Base-by-base conservation (phyloP, 2,888 invertebrate genomes). In the Acleris literana region DNA sequence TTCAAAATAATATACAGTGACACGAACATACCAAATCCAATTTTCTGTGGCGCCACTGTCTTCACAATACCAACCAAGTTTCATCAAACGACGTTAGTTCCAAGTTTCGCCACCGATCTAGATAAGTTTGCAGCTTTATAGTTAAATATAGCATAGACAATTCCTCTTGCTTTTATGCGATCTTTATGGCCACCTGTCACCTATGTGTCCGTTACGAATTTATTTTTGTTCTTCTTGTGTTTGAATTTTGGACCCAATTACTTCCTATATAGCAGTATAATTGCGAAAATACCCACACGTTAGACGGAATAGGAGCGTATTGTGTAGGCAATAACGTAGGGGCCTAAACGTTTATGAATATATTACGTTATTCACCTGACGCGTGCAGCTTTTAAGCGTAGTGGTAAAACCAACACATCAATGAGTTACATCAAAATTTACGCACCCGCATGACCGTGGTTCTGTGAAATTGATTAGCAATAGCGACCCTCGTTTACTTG, bases 151-250 rank as follows among this genome's bases (percentile, higher is more conserved):
- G 63, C 55, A 49, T 56, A 56, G 43, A 56, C 55, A 49, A 56
- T 63, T 56, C 49, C 49, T 63, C 49, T 56, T 63, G 63, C 49
- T 55, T 63, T 44, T 51, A 48, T 63, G 49, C 11, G 20, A 56
- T 63, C 63, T 63, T 57, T 57, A 63, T 63, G 52, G 20, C 56
- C 57, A 63, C 63, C 63, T 57, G 63, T 63, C 63, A 63, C 29
- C 22, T 62, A 62, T 48, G 16, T 18, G 22, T 56, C 22, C 17
- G 48, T 17, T 29, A n/a, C 33, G 48, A n/a, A 22, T 22, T 55
- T 18, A 46, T 51, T 39, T 55, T 62, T 39, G 18, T 56, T 56
- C 49, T 63, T 56, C 48, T 55, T 63, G 22, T 46, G n/a, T 46
- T 46, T 46, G 13, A 56, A 16, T 63, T 63, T 39, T 49, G 43